Evolutionary conservation across 2,113 vertebrate genomes (phyloP), one percentile per base, ranked within the genome.

Genomic region (Tupaia chinensis): DNA sequence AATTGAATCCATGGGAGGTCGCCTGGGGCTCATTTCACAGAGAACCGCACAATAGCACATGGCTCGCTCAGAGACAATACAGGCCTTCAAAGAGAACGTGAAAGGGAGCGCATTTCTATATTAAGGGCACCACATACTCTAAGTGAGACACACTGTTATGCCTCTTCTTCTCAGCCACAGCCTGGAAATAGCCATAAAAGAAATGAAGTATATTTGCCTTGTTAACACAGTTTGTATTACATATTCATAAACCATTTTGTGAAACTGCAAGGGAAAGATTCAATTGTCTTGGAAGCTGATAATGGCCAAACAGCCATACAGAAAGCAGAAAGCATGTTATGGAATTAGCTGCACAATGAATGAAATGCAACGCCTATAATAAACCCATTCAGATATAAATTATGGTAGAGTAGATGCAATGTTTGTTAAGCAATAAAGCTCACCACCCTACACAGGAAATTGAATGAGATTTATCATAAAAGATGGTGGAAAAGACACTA

Each of bases 381-480:
- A 99, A 99, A 99, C 98, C 96, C 98, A 99, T 99, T 99, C 98
- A 98, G 98, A 98, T 98, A 99, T 98, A 98, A 99, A 99, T 99
- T 98, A 99, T 98, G 97, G 98, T 97, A 88, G 91, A 98, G 98
- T 96, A 98, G 98, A 98, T 98, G 98, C 98, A 98, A 98, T 99
- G 98, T 99, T 99, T 99, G 98, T 98, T 98, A 98, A 99, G 98
- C 98, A 99, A 98, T 99, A 99, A 99, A 98, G 97, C 98, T 98
- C 98, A 98, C 98, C 98, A 98, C 98, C 86, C 61, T 98, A 98
- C 98, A 96, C 91, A 94, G 98, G 98, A 98, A 98, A 98, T 96
- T 98, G 98, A 98, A 98, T 98, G 98, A 97, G 97, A 98, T 98
- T 98, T 99, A 98, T 98, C 98, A 98, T 98, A 98, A 98, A 98